Evolutionary conservation across 2,113 vertebrate genomes (phyloP), one percentile per base, ranked within the genome.

Genomic region (Geococcyx californianus): DNA sequence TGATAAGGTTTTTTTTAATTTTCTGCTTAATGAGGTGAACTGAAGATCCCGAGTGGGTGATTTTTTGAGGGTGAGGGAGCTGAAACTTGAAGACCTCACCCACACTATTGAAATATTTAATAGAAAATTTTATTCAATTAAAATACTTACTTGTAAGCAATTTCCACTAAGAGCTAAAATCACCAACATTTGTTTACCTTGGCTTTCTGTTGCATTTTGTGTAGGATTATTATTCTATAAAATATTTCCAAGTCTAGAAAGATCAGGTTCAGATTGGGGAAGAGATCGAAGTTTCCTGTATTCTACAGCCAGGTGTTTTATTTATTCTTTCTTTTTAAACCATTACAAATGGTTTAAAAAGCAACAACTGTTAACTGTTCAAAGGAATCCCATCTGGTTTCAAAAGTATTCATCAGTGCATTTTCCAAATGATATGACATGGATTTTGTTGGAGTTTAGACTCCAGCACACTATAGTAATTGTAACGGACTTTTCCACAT

Each of bases 401-500:
- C 68, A 64, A 44, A 93, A 88, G 34, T 64, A 34, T 40, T 54
- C 16, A 24, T 89, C 70, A 68, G 69, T 81, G 87, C 25, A 16
- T 86, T 31, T 94, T 97, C 89, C 70, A 97, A 79, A 55, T 87
- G 20, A 34, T 84, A 76, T 63, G 72, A 96, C 83, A 92, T 16
- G 77, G 59, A 17, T 82, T 55, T 88, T 81, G 45, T 42, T 90
- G 83, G 64, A 89, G 47, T n/a, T 80, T 84, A 31, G 82, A 67
- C 47, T 97, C 74, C 90, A 96, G 60, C 40, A 79, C 56, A 89
- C 34, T 63, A 55, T 63, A 89, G 84, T 92, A 91, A 80, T 92
- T 96, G 67, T 93, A 88, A 80, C 67, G 89, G 93, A 84, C 77
- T 95, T 94, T 95, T 64, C 87, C 69, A 89, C n/a, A 62, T 3